Evolutionary conservation across 2,113 vertebrate species (phyloP).

Genomic region (Catharus bicknelli): DNA sequence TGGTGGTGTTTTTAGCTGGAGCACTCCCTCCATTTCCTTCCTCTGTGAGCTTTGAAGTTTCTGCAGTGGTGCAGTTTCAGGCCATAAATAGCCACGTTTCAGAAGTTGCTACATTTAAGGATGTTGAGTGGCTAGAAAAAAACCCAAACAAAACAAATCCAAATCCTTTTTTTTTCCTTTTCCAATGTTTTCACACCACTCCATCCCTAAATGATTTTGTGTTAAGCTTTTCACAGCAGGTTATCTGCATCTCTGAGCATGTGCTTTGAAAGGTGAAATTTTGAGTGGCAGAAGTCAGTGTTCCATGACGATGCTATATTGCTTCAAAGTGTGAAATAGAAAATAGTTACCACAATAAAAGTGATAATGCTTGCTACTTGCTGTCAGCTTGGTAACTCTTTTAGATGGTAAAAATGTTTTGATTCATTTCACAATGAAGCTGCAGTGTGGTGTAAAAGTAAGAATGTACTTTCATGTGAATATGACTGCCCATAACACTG

Average conservation of each 20-base stretch:
- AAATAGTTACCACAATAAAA: background rate
- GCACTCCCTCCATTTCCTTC: background rate
- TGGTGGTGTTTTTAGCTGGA: background rate
- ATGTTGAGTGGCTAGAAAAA: background rate
- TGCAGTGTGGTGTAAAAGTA: background rate
- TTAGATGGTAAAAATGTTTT: background rate
- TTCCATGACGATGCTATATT: background rate
- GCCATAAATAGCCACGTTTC: background rate
- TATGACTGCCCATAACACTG: background rate
- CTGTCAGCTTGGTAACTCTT: background rate
- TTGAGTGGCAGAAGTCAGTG: background rate
- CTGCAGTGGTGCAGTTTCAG: background rate
- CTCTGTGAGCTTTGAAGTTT: background rate
- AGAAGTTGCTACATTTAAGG: background rate
- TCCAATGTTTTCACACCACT: background rate
- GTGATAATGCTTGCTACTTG: background rate
- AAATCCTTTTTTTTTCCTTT: background rate
- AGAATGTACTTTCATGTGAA: background rate
- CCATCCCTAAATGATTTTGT: background rate
- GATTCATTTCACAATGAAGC: background rate
- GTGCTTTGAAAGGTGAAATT: background rate
- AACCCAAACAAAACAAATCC: fast-evolving
- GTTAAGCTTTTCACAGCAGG: background rate
- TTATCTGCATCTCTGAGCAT: background rate
- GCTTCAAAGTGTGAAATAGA: background rate